Percentiles rank a stretch among this genome's conserved stretches.
Conservation (phyloP, 2,888 invertebrate species). For the Erebia palarica region DNA sequence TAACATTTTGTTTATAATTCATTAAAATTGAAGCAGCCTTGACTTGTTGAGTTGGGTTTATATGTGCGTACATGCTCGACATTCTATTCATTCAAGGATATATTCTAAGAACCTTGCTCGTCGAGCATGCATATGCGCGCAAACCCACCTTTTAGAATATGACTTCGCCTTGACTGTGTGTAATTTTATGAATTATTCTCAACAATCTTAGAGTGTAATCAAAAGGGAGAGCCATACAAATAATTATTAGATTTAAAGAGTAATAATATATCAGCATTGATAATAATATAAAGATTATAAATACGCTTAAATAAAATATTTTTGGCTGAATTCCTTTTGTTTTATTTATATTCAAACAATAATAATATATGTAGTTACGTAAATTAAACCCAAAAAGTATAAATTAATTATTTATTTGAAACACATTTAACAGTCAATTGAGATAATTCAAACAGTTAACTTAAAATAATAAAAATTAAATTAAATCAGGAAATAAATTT, state of each 20-base stretch:
- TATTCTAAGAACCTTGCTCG: background rate
- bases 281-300: conserved; percentile 81
- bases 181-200: conserved; percentile 59
- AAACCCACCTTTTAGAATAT: conserved; percentile 10
- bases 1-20: conserved; percentile 58
- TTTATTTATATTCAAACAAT: conserved; percentile 54
- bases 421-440: background rate
- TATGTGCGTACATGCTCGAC: background rate
- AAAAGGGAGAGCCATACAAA: conserved; percentile 73
- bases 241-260: conserved; percentile 74
- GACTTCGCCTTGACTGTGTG: conserved; percentile 48
- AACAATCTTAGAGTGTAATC: conserved; percentile 61
- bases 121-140: background rate
- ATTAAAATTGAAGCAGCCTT: conserved; percentile 58
- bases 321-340: conserved; percentile 73
- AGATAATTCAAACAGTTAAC: too few relatives aligned
- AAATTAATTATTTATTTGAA: background rate
- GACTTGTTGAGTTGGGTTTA: conserved; percentile 25
- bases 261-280: conserved; percentile 82
- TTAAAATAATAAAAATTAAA: too few relatives aligned
- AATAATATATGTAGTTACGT: background rate
- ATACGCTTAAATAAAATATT: conserved; percentile 84
- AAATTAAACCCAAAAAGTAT: background rate
- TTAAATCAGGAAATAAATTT: too few relatives aligned
- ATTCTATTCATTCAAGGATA: background rate